Percentiles rank a stretch among this genome's conserved stretches.
Evolutionary conservation across 2,797 vertebrate species (phyloP).

Genomic region (Macropus fuliginosus): DNA sequence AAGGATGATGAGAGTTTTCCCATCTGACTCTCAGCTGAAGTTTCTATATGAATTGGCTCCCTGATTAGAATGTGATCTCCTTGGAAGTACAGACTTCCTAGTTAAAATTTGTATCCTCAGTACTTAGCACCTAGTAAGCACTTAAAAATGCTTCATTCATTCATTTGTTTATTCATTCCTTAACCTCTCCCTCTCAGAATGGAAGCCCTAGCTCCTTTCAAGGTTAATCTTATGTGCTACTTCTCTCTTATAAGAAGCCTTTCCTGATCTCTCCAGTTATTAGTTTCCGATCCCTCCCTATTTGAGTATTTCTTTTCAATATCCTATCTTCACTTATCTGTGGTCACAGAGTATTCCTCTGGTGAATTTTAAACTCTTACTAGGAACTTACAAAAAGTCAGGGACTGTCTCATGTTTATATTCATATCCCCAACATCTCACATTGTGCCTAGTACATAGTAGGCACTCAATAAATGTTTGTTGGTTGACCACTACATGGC

Average conservation of each 20-base stretch:
- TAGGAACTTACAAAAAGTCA: background rate
- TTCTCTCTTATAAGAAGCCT: no score
- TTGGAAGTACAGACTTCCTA: background rate
- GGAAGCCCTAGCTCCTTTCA: no score
- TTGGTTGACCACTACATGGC: background rate
- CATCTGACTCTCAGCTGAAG: no score
- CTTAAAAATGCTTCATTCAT: no score
- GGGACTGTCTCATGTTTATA: background rate
- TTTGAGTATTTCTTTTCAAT: background rate
- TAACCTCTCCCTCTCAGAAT: no score
- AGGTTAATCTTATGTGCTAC: no score
- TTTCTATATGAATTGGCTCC: no score
- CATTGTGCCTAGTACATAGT: background rate
- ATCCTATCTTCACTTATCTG: background rate
- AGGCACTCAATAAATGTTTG: background rate
- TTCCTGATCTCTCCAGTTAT: no score
- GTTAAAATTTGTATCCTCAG: background rate
- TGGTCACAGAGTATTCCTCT: background rate
- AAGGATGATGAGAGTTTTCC: no score
- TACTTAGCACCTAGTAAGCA: no score
- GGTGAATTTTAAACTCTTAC: background rate
- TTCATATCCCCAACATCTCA: background rate
- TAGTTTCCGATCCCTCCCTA: background rate
- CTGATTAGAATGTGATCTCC: no score
- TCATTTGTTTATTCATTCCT: no score